phyloP scores from a whole-genome alignment of 2,797 vertebrate species.

The Dryobates pubescens region DNA sequence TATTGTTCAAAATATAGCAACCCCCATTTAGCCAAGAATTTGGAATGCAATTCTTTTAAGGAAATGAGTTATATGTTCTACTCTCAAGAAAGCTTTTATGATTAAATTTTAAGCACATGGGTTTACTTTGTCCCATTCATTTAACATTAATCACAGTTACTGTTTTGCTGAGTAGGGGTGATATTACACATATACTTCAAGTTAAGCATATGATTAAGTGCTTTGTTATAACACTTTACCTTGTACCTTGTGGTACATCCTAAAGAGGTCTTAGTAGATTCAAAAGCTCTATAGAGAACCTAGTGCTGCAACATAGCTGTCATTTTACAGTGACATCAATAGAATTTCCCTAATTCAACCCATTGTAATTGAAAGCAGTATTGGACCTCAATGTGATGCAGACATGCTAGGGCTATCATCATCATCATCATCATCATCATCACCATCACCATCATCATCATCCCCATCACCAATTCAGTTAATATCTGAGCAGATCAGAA shows the following conservation, averaged over 20 bases:
- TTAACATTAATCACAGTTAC: constrained; percentile 43
- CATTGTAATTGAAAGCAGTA: neutral
- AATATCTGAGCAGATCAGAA: neutral
- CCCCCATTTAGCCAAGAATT: neutral
- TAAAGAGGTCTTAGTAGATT: constrained; percentile 11
- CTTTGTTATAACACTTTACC: constrained; percentile 22
- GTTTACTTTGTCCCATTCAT: constrained; percentile 43
- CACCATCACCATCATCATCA: neutral
- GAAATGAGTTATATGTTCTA: constrained; percentile 12
- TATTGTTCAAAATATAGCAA: neutral
- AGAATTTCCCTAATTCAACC: constrained; percentile 1
- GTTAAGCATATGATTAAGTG: constrained; percentile 41
- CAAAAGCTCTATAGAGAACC: neutral
- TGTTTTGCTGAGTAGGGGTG: neutral
- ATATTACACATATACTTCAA: constrained; percentile 31
- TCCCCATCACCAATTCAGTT: neutral
- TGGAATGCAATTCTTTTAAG: neutral
- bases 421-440: neutral
- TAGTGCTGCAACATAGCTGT: neutral
- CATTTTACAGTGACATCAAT: neutral
- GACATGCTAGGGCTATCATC: neutral
- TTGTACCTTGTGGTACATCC: neutral
- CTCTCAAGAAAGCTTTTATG: constrained; percentile 15
- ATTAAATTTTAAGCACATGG: constrained; percentile 41
- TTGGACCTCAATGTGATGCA: neutral